These are phyloP conservation scores for Dicaeum eximium DNA, from an alignment of 2,113 vertebrate species.

Conservation along the genomic window DNA sequence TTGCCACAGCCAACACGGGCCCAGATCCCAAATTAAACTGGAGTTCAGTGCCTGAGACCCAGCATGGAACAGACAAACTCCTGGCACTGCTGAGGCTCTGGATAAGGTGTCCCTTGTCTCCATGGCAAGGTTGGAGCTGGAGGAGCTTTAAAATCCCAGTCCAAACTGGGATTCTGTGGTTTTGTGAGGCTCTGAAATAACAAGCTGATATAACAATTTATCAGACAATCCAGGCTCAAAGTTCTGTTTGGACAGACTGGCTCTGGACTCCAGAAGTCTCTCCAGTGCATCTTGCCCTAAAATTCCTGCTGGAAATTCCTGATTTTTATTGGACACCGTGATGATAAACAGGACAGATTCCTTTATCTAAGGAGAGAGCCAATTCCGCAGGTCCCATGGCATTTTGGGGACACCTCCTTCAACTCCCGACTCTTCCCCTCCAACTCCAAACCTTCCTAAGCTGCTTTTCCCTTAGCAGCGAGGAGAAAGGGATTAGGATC, in stretches of 20 bases:
- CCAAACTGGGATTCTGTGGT: not conserved
- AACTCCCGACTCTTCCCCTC: not conserved
- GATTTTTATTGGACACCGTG: not conserved
- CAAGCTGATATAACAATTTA: not conserved
- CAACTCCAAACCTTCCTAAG: not conserved
- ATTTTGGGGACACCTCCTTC: not conserved
- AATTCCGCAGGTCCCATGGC: not conserved
- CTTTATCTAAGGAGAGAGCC: rapidly evolving
- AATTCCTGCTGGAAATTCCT: not conserved
- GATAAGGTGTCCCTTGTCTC: not conserved
- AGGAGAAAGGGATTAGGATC: conserved; percentile 1
- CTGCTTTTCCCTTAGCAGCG: not conserved
- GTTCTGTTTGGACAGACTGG: not conserved
- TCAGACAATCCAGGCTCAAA: not conserved
- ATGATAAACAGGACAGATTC: not conserved
- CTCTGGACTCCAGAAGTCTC: not conserved
- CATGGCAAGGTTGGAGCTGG: not conserved
- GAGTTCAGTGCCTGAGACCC: not conserved
- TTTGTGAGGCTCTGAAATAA: not conserved
- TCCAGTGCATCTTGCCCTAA: not conserved
- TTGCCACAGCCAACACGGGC: rapidly evolving
- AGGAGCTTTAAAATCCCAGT: not conserved
- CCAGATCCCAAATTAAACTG: not conserved
- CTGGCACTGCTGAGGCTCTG: not conserved
- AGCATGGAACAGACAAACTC: not conserved